Evolutionary conservation across 2,113 vertebrate genomes (phyloP).

Genomic region (Glaucomys volans): DNA sequence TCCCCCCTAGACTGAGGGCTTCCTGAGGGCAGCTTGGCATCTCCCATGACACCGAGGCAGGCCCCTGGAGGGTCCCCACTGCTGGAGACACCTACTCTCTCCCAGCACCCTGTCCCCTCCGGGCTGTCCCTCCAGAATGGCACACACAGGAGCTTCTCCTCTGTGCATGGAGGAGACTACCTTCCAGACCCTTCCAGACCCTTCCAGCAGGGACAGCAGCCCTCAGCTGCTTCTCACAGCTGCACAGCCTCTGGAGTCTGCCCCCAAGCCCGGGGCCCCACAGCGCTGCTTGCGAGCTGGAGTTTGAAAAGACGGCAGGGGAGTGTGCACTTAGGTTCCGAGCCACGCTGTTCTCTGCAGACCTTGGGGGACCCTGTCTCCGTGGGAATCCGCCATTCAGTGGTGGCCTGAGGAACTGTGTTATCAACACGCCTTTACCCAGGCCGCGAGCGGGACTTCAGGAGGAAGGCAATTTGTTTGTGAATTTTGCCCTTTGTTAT

Average conservation of each 20-base stretch:
- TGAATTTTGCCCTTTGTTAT: conserved; percentile 90
- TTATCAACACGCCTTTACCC: conserved; percentile 87
- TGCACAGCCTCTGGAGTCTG: not conserved
- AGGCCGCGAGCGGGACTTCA: conserved; percentile 80
- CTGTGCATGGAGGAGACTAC: accelerated
- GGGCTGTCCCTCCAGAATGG: not conserved
- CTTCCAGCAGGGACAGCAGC: not conserved
- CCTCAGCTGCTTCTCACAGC: conserved; percentile 65
- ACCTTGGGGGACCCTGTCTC: conserved; percentile 79
- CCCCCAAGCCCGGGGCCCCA: conserved; percentile 74
- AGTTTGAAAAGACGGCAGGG: conserved; percentile 76
- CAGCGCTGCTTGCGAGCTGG: conserved; percentile 75
- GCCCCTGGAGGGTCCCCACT: no score
- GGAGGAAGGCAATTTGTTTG: conserved; percentile 89
- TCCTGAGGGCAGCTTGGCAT: not conserved
- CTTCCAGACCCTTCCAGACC: not conserved
- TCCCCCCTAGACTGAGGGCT: not conserved
- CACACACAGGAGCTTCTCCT: not conserved
- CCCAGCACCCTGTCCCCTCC: not conserved
- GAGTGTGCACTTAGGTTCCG: conserved; percentile 59
- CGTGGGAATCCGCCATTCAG: conserved; percentile 87
- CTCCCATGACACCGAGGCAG: not conserved
- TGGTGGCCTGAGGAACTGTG: conserved; percentile 84
- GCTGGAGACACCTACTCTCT: not conserved
- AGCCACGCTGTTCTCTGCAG: conserved; percentile 79